These are phyloP conservation scores for Drosophila busckii DNA, from an alignment of 1,140 invertebrate genomes.

Conservation along the genomic window DNA sequence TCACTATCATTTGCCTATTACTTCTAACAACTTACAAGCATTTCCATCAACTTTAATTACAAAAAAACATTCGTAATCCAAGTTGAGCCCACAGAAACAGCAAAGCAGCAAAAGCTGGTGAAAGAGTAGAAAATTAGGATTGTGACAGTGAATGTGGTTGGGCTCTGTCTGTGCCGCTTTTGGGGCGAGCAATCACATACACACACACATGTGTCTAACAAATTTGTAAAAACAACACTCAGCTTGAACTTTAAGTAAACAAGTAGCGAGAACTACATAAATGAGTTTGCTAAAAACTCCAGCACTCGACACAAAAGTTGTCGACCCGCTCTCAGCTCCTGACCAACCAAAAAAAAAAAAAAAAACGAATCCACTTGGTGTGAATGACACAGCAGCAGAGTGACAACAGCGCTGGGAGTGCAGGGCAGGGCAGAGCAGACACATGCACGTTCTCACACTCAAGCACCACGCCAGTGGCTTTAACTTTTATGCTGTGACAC, in stretches of 20 bases:
- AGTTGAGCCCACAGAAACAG: slow-evolving; percentile 21
- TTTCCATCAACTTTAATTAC: slow-evolving; percentile 52
- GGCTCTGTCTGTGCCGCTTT: slow-evolving; percentile 42
- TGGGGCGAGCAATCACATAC: slow-evolving; percentile 1
- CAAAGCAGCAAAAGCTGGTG: background rate
- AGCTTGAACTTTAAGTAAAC: slow-evolving; percentile 73
- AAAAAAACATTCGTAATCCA: slow-evolving; percentile 38
- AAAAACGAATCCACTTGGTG: slow-evolving; percentile 33
- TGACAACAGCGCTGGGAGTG: slow-evolving; percentile 1
- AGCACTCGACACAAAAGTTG: slow-evolving; percentile 49
- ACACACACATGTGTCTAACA: slow-evolving; percentile 45
- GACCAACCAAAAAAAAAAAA: slow-evolving; percentile 5
- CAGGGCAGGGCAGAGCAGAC: slow-evolving; percentile 7
- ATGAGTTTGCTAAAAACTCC: slow-evolving; percentile 73
- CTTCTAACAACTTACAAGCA: too few relatives aligned
- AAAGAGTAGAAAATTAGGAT: slow-evolving; percentile 6
- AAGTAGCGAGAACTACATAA: slow-evolving; percentile 71
- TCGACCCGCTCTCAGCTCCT: slow-evolving; percentile 6
- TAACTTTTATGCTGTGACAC: slow-evolving; percentile 69
- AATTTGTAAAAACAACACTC: slow-evolving; percentile 78
- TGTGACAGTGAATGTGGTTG: slow-evolving; percentile 19
- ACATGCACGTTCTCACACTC: slow-evolving; percentile 62
- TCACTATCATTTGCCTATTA: too few relatives aligned
- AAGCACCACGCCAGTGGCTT: slow-evolving; percentile 41
- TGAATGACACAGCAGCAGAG: slow-evolving; percentile 62